Base-by-base conservation (phyloP, 2,113 vertebrate genomes). In the Onychostruthus taczanowskii region DNA sequence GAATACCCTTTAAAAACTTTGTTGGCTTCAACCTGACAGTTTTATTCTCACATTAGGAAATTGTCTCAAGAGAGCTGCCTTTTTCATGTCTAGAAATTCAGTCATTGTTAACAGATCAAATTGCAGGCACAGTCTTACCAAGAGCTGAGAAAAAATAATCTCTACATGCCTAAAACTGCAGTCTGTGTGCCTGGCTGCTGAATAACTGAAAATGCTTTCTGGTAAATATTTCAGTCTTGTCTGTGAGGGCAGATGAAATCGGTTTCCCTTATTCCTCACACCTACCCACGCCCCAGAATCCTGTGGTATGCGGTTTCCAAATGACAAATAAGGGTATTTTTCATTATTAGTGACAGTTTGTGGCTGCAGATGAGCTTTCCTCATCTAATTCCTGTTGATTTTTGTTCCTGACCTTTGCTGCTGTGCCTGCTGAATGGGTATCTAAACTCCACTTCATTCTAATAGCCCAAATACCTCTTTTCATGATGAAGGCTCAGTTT, bases 11-110 rank as follows among this genome's bases (percentile, higher is more conserved):
- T 85, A 85, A 89, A 93, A 80, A n/a, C 67, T 92, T 87, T 70
- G 43, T 83, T 90, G 63, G 58, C 79, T 97, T 94, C 74, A 35
- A 2, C 35, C n/a, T 89, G 77, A 67, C 64, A 80, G n/a, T 44
- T 96, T 94, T 94, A 80, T 77, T 93, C 84, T 88, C 30, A 47
- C 41, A 24, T 67, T 56, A 92, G 47, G 72, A 66, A 93, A 93
- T 79, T 1, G 46, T 92, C 49, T 90, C 41, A 41, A 31, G 56
- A 78, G 35, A 82, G 58, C 41, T 90, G 22, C 52, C 43, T 90
- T 87, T 73, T 94, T 76, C 74, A 12, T 47, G 41, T 80, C 55
- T 78, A 39, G 70, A 94, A 95, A 89, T 62, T 53, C 84, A 83
- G 20, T 84, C 84, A 27, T 68, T 35, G 27, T 83, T 94, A 92